These are phyloP conservation scores for Scortum barcoo DNA, from an alignment of 2,113 vertebrate genomes.

Conservation along the genomic window DNA sequence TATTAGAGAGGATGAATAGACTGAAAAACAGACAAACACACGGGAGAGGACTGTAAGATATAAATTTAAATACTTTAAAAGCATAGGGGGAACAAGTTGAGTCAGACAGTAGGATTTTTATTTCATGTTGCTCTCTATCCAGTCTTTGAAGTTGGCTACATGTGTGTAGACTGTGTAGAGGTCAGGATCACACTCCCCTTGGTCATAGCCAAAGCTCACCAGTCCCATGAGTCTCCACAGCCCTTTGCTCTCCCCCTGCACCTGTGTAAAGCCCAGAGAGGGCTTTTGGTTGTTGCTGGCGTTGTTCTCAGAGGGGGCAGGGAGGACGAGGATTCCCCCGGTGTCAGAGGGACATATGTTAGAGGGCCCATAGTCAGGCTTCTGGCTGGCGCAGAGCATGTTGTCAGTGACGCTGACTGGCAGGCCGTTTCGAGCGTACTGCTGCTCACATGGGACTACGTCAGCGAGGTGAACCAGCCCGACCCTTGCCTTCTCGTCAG, in stretches of 20 bases:
- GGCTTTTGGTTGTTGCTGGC: slow-evolving; percentile 22
- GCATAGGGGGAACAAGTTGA: not conserved
- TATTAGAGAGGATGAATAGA: not conserved
- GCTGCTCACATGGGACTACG: slow-evolving; percentile 92
- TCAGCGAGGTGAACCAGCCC: slow-evolving; percentile 90
- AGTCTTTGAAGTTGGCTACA: slow-evolving; percentile 93
- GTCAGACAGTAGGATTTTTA: slow-evolving; percentile 72
- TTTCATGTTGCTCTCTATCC: slow-evolving; percentile 96
- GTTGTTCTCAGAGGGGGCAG: slow-evolving; percentile 62
- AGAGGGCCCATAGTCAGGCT: slow-evolving; percentile 83
- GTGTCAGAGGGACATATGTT: slow-evolving; percentile 97
- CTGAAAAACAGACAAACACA: slow-evolving; percentile 3
- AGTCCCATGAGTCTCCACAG: slow-evolving; percentile 93
- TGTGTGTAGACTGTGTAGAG: slow-evolving; percentile 95
- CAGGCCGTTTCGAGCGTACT: slow-evolving; percentile 91
- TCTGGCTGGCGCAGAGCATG: slow-evolving; percentile 94
- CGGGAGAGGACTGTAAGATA: slow-evolving; percentile 1
- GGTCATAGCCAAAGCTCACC: slow-evolving; percentile 97
- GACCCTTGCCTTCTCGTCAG: slow-evolving; percentile 88
- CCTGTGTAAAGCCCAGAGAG: slow-evolving; percentile 55
- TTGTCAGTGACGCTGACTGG: slow-evolving; percentile 94
- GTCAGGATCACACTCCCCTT: slow-evolving; percentile 90
- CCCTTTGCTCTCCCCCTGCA: slow-evolving; percentile 75
- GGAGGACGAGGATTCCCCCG: slow-evolving; percentile 91
- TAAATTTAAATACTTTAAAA: slow-evolving; percentile 40